Conservation (phyloP, 2,113 vertebrate genomes). For the Grammomys surdaster region DNA sequence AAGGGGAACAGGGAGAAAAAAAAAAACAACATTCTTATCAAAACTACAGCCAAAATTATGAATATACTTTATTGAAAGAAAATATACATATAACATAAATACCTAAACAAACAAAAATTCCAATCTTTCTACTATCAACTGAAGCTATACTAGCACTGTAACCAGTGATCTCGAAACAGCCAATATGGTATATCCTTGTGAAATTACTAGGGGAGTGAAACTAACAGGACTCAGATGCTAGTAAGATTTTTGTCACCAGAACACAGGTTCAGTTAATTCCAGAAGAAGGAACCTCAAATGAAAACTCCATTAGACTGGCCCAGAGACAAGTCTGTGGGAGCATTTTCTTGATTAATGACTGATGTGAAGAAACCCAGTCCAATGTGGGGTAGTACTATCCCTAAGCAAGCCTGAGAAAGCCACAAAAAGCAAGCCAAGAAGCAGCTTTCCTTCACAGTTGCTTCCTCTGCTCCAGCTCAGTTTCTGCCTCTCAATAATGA, state of each 20-base stretch:
- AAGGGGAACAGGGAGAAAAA: not conserved
- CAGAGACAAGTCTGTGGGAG: not conserved
- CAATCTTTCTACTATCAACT: not conserved
- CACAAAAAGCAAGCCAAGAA: not conserved
- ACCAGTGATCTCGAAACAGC: not conserved
- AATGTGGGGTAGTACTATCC: not conserved
- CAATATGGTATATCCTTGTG: not conserved
- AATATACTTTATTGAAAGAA: slow-evolving; percentile 18
- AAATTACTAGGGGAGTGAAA: not conserved
- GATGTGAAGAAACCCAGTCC: not conserved
- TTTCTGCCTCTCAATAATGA: not conserved
- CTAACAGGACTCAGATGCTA: not conserved
- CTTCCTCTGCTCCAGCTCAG: not conserved
- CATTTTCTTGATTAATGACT: not conserved
- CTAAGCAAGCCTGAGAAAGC: not conserved
- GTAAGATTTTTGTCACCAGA: not conserved
- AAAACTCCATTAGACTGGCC: not conserved
- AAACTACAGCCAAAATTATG: not conserved
- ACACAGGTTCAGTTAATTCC: not conserved
- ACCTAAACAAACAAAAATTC: slow-evolving; percentile 3
- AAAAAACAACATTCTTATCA: slow-evolving; percentile 53
- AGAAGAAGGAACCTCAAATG: not conserved
- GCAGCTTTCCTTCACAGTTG: not conserved
- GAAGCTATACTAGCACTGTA: slow-evolving; percentile 34
- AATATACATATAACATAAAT: slow-evolving; percentile 27